These are phyloP conservation scores for Bombycilla garrulus DNA, from an alignment of 2,113 vertebrate genomes.

Conservation along the genomic window DNA sequence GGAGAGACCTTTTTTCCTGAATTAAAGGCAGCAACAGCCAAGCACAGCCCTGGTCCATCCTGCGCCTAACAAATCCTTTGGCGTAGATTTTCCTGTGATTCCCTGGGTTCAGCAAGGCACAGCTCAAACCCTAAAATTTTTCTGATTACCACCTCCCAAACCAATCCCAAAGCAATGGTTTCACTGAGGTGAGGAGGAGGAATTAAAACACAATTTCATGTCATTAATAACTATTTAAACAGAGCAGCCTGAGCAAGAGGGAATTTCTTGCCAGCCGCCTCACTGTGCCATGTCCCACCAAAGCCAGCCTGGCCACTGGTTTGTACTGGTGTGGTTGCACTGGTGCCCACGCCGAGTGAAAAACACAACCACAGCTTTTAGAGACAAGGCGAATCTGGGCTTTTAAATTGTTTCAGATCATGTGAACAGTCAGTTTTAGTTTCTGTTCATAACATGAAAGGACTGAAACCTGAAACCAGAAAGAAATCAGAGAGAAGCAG, in stretches of 20 bases:
- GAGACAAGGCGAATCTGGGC: background rate
- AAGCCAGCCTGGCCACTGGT: background rate
- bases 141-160: rapidly evolving
- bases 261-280: background rate
- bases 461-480: conserved; percentile 8
- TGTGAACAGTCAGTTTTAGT: background rate
- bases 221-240: background rate
- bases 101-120: background rate
- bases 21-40: background rate
- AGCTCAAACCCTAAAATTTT: background rate
- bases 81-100: too few relatives aligned
- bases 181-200: background rate
- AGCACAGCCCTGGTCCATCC: background rate
- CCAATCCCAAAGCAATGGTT: background rate
- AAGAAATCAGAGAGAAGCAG: background rate
- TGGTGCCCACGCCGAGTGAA: rapidly evolving
- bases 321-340: background rate
- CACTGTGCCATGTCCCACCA: rapidly evolving
- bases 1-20: background rate
- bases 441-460: background rate
- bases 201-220: background rate
- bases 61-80: background rate
- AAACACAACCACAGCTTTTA: background rate
- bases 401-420: background rate
- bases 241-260: background rate